phyloP scores from a whole-genome alignment of 37 sponge, comb jelly and placozoan species.

The Aphrocallistes beatrix region DNA sequence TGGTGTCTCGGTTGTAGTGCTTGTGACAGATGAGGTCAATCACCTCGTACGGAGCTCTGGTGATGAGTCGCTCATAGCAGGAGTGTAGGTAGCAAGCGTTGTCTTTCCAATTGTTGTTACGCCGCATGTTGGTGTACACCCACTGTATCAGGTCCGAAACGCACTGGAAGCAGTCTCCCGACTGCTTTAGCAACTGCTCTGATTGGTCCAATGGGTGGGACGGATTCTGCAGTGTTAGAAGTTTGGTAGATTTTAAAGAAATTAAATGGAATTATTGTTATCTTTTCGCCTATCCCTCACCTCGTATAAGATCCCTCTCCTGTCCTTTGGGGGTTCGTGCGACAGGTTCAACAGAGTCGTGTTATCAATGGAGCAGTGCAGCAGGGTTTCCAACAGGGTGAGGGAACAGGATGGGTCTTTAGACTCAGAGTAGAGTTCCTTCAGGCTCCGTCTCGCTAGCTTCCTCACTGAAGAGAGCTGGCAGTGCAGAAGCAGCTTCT shows the following conservation, averaged over 20 bases:
- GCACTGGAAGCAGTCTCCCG: not conserved
- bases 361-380: conserved; percentile 15
- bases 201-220: not conserved
- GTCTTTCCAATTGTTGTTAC: not conserved
- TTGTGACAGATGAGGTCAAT: not conserved
- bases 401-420: not conserved
- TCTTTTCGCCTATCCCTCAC: no score
- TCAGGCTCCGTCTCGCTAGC: not conserved
- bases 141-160: not conserved
- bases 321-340: not conserved
- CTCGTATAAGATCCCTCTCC: not conserved
- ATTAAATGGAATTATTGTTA: no score
- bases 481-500: not conserved
- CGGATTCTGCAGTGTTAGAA: not conserved
- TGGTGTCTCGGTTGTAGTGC: not conserved
- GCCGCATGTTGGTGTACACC: not conserved
- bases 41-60: not conserved
- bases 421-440: not conserved
- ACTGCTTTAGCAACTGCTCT: not conserved
- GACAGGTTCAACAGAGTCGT: not conserved
- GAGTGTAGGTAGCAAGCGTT: not conserved
- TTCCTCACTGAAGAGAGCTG: not conserved
- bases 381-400: not conserved
- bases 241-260: no score
- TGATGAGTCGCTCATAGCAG: not conserved